These are phyloP conservation scores for Tenthredo scrophulariae DNA, from an alignment of 2,888 invertebrate genomes.

Conservation along the genomic window DNA sequence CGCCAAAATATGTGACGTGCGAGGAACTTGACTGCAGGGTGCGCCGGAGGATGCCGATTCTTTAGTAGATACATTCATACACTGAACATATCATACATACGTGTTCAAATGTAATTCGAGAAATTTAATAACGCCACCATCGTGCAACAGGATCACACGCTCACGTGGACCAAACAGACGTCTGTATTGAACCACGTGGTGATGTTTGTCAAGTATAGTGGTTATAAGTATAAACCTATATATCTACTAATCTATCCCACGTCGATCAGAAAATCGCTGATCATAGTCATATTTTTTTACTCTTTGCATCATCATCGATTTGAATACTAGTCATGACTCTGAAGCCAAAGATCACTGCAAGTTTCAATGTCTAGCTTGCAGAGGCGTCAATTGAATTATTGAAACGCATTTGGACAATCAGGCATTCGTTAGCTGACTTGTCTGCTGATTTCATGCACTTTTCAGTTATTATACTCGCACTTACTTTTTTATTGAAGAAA, in stretches of 20 bases:
- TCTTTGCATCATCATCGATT: neutral
- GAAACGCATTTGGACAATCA: neutral
- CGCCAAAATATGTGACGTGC: conserved; percentile 41
- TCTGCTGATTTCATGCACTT: neutral
- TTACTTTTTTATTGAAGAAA: no score
- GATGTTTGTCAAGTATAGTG: neutral
- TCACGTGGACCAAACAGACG: conserved; percentile 34
- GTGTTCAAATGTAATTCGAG: neutral
- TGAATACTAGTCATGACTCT: neutral
- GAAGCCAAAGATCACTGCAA: neutral
- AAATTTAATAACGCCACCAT: neutral
- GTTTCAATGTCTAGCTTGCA: neutral
- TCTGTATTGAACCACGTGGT: neutral
- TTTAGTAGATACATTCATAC: neutral
- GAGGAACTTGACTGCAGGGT: neutral
- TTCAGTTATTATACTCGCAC: no score
- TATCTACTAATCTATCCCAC: neutral
- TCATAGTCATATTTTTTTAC: neutral
- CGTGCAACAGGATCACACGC: neutral
- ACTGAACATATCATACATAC: neutral
- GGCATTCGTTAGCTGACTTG: neutral
- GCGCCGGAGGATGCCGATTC: neutral
- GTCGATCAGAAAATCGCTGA: conserved; percentile 4
- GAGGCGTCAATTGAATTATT: neutral
- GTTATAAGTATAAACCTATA: neutral